A percentile compares a stretch with the other conserved stretches of the same genome.
Evolutionary conservation across 2,797 vertebrate species (phyloP).

Genomic region (Danio jaintianensis): DNA sequence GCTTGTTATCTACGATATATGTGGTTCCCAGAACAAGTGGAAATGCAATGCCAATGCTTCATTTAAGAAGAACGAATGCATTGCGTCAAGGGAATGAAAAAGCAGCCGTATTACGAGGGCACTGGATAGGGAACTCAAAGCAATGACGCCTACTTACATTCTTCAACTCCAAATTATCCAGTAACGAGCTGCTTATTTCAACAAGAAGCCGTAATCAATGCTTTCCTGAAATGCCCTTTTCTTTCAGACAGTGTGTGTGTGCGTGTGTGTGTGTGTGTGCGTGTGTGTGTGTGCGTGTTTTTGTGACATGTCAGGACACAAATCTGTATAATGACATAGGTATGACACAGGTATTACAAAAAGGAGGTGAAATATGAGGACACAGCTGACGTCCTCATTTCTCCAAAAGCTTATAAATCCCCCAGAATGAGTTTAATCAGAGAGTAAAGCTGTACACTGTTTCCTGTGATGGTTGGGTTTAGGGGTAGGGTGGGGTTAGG

Average conservation of each 20-base stretch:
- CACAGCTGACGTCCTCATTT: too few species aligned
- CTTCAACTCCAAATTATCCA: neutral
- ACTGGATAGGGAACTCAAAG: neutral
- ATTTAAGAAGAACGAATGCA: slow-evolving; percentile 68
- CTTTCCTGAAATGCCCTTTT: neutral
- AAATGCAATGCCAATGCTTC: slow-evolving; percentile 71
- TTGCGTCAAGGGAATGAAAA: slow-evolving; percentile 36
- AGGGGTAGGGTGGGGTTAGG: too few species aligned
- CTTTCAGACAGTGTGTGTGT: neutral
- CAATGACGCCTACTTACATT: neutral
- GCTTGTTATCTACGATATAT: slow-evolving; percentile 66
- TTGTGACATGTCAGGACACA: too few species aligned
- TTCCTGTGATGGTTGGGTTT: too few species aligned
- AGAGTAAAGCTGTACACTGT: too few species aligned
- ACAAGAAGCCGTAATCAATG: neutral
- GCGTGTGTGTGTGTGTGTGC: too few species aligned
- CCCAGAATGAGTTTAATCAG: too few species aligned
- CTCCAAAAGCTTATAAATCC: too few species aligned
- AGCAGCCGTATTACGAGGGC: slow-evolving; percentile 20
- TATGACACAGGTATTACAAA: too few species aligned
- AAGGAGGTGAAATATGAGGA: too few species aligned
- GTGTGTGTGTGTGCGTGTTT: too few species aligned
- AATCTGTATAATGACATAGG: too few species aligned
- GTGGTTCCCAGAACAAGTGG: slow-evolving; percentile 75
- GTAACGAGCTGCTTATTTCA: neutral